Conservation (phyloP, 1,140 invertebrate species). For the Rhagoletis pomonella region DNA sequence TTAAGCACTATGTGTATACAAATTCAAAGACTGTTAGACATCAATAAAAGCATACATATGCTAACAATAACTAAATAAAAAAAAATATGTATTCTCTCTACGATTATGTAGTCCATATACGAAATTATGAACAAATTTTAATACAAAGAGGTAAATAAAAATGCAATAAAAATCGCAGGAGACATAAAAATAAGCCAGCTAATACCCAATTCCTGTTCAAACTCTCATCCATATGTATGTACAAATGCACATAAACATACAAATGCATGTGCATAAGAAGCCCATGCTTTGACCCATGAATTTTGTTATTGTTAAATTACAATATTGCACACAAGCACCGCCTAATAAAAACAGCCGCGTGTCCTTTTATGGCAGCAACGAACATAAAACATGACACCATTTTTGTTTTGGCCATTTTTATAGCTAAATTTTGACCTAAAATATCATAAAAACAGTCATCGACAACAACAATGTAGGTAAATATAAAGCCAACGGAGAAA, state of each 20-base stretch:
- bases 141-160: conserved; percentile 50
- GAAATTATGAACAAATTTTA: conserved; percentile 53
- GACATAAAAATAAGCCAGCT: conserved; percentile 42
- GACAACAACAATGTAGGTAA: conserved; percentile 39
- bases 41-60: too few species aligned
- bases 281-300: neutral
- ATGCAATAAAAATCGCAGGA: conserved; percentile 15
- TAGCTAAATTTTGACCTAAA: conserved; percentile 70
- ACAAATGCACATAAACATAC: neutral
- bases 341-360: conserved; percentile 48
- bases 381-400: conserved; percentile 62
- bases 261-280: neutral
- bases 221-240: neutral
- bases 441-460: conserved; percentile 72
- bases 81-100: neutral
- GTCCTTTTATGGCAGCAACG: conserved; percentile 51
- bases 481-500: neutral
- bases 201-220: neutral
- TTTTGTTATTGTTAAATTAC: neutral
- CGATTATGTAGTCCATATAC: neutral
- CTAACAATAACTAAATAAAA: too few species aligned
- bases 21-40: too few species aligned
- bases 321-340: conserved; percentile 1
- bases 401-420: conserved; percentile 60
- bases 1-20: too few species aligned